Evolutionary conservation across 2,113 vertebrate genomes (phyloP).

Genomic region (Carlito syrichta): DNA sequence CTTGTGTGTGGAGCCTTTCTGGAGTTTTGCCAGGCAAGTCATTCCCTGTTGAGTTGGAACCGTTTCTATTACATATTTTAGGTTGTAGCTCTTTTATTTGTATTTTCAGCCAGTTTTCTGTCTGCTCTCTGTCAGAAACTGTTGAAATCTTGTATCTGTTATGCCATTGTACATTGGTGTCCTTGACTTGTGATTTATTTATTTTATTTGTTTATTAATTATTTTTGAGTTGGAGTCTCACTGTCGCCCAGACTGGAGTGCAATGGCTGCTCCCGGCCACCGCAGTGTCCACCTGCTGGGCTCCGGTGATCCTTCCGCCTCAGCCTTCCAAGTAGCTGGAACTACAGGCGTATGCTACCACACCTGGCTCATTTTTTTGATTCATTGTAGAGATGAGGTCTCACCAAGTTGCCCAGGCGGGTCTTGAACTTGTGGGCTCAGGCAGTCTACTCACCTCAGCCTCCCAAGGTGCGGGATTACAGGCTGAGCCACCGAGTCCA

Average conservation of each 20-base stretch:
- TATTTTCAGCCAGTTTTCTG: neutral
- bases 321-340: neutral
- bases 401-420: neutral
- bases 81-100: conserved; percentile 20
- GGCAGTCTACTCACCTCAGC: neutral
- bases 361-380: neutral
- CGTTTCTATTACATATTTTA: conserved; percentile 1
- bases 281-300: too few species aligned
- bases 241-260: neutral
- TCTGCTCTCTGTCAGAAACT: neutral
- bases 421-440: too few species aligned
- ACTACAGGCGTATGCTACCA: neutral
- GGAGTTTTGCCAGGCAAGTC: neutral
- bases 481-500: too few species aligned
- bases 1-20: neutral
- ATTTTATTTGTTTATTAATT: neutral
- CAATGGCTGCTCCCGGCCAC: neutral
- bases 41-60: neutral
- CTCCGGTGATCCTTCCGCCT: neutral
- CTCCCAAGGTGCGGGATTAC: too few species aligned
- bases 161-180: neutral
- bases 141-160: neutral
- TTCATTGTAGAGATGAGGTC: neutral
- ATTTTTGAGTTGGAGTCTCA: neutral
- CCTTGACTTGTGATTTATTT: neutral